Evolutionary conservation across 2,797 vertebrate species (phyloP).

Genomic region (Mus minutoides): DNA sequence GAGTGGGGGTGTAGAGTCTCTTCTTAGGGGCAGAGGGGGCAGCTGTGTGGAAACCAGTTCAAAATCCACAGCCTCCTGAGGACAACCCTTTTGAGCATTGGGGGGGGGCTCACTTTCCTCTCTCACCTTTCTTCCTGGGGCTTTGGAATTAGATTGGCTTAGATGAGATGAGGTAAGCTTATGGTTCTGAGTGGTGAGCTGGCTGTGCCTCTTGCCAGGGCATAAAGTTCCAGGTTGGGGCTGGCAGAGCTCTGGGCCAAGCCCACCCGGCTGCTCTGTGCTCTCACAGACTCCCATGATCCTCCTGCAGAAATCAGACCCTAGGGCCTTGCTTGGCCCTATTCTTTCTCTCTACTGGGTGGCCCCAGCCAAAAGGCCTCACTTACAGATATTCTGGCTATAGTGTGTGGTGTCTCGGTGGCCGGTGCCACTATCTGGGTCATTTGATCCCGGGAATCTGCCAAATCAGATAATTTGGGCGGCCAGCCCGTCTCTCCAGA

Average conservation of each 20-base stretch:
- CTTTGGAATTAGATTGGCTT: neutral
- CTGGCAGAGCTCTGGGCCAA: neutral
- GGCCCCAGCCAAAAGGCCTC: neutral
- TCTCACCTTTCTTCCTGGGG: neutral
- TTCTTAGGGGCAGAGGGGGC: neutral
- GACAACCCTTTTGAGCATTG: neutral
- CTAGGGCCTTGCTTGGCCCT: fast-evolving
- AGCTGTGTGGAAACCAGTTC: neutral
- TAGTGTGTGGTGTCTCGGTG: neutral
- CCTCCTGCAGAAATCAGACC: constrained; percentile 52
- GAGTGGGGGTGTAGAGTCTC: no score
- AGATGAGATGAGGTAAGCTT: neutral
- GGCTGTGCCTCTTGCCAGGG: neutral
- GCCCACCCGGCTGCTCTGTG: neutral
- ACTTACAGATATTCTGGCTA: constrained; percentile 16
- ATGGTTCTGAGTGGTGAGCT: neutral
- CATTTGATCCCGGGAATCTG: constrained; percentile 53
- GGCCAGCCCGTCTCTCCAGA: constrained; percentile 44
- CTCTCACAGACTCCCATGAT: neutral
- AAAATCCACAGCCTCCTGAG: neutral
- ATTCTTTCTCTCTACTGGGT: neutral
- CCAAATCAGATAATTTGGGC: constrained; percentile 76
- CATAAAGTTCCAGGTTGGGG: no score
- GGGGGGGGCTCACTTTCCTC: constrained; percentile 8
- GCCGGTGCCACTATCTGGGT: constrained; percentile 59